Conservation (phyloP, 2,888 invertebrate genomes). For the Stramonita haemastoma region DNA sequence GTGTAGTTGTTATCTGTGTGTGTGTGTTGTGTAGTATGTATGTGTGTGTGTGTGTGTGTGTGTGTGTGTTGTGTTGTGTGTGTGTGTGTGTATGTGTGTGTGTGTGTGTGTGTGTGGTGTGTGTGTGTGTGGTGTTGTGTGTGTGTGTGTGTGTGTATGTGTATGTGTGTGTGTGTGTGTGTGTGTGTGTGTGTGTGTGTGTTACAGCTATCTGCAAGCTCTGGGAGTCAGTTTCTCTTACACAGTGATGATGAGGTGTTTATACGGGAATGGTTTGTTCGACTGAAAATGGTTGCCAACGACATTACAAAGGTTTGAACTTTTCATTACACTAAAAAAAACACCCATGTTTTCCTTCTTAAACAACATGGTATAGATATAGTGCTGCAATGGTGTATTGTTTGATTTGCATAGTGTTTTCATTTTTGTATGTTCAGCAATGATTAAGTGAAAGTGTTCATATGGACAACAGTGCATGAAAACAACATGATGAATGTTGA, state of each 20-base stretch:
- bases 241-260: conserved; percentile 80
- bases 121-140: not conserved
- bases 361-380: too few species aligned
- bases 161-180: not conserved
- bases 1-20: too few species aligned
- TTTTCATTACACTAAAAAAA: not conserved
- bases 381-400: too few species aligned
- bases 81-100: not conserved
- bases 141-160: not conserved
- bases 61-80: not conserved
- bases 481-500: too few species aligned
- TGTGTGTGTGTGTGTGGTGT: conserved; percentile 46
- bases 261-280: conserved; percentile 81
- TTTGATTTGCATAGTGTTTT: too few species aligned
- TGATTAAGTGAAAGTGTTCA: not conserved
- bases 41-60: not conserved
- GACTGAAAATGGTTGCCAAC: conserved; percentile 77
- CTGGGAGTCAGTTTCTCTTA: conserved; percentile 75
- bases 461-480: too few species aligned
- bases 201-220: conserved; percentile 77
- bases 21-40: too few species aligned
- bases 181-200: conserved; percentile 17
- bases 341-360: too few species aligned
- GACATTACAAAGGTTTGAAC: conserved; percentile 46
- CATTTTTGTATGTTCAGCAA: too few species aligned